Base-by-base conservation (phyloP, 2,888 invertebrate genomes). In the Steinernema carpocapsae region DNA sequence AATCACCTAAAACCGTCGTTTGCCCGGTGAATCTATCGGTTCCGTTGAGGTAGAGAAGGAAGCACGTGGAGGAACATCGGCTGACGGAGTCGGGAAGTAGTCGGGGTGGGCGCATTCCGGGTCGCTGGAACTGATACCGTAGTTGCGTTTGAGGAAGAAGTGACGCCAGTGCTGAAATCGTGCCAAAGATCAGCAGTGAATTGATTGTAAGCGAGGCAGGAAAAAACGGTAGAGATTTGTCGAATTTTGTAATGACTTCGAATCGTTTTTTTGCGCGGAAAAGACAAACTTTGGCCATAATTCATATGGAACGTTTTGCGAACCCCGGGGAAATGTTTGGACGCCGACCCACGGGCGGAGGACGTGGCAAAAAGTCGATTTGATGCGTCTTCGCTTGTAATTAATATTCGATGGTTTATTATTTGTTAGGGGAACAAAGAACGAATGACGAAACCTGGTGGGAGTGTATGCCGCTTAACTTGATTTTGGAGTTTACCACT, bases 101-200 rank as follows among this genome's bases (percentile, higher is more conserved):
- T 59, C 52, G 22, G 48, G 43, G 17, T 74, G 64, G 3, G 80
- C 71, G 56, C 85, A 85, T 32, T 80, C 78, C 7, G 82, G 78
- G 70, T 85, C 85, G 70, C 80, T 79, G 0, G 79, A 74, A 7
- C 83, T 78, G 19, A 85, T 74, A 24, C 80, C 82, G 73, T 85
- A 85, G 76, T 85, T 85, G 24, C 85, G 77, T 76, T 84, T 85
- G 42, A 85, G 77, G 73, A 85, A 85, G 72, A 82, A 84, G 70
- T 85, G 85, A 1, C 85, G 77, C 85, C 85, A 85, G 78, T 85
- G 83, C 85, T 84, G 79, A 75, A 85, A 77, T 70, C 22, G 37
- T 6, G 37, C 17, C 32, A 56, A 17, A 71, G 43, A 75, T 26
- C n/a, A 24, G 7, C 37, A 70, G n/a, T n/a, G n/a, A n/a, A 19